A percentile compares a stretch with the other conserved stretches of the same genome.
Evolutionary conservation across 2,888 invertebrate genomes (phyloP).

Genomic region (Acheta domesticus): DNA sequence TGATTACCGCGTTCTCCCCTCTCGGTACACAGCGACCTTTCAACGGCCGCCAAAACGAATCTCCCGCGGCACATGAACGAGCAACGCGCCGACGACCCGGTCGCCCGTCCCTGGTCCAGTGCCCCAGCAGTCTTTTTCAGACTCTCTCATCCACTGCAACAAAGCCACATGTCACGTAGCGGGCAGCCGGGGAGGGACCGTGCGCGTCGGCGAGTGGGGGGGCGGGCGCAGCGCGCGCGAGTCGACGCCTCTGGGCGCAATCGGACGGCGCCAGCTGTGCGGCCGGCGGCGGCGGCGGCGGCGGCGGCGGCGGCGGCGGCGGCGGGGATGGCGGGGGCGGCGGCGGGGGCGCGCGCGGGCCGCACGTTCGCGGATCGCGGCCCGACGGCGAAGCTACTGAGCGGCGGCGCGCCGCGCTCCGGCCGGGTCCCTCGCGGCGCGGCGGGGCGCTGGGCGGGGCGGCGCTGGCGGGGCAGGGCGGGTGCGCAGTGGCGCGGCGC

Average conservation of each 20-base stretch:
- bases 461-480: not conserved
- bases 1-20: too few relatives aligned
- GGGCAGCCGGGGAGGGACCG: not conserved
- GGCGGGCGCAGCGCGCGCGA: slow-evolving; percentile 44
- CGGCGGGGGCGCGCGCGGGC: slow-evolving; percentile 59
- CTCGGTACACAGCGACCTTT: too few relatives aligned
- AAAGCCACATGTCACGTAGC: too few relatives aligned
- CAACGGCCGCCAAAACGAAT: too few relatives aligned
- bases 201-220: not conserved
- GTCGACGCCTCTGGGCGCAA: slow-evolving; percentile 64
- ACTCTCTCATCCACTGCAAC: too few relatives aligned
- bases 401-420: not conserved
- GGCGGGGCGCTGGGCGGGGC: not conserved
- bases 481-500: not conserved
- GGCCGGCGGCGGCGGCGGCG: slow-evolving; percentile 72
- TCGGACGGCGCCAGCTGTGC: slow-evolving; percentile 67
- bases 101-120: too few relatives aligned
- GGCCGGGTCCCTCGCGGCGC: not conserved
- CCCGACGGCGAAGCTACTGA: slow-evolving; percentile 37
- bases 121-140: too few relatives aligned
- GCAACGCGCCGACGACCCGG: too few relatives aligned
- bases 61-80: too few relatives aligned
- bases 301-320: slow-evolving; percentile 75
- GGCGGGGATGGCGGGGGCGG: slow-evolving; percentile 71
- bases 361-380: slow-evolving; percentile 38